Evolutionary conservation across 2,113 vertebrate genomes (phyloP), one percentile per base, ranked within the genome.

Genomic region (Oenanthe melanoleuca): DNA sequence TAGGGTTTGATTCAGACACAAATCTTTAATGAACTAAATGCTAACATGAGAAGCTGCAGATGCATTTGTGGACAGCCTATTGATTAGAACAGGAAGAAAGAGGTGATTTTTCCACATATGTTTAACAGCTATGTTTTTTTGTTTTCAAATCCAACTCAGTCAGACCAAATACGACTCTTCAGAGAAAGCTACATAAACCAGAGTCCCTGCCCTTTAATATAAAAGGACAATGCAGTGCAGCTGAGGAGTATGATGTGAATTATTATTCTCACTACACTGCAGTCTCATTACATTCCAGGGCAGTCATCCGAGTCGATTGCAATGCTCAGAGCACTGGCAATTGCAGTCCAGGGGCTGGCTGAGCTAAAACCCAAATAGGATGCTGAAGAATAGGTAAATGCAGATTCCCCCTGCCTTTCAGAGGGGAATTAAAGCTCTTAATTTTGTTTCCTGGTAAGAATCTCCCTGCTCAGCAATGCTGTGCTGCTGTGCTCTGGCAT

Each of bases 281-380:
- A 86, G 60, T 44, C 78, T 92, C 86, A 84, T 92, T 88, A 83
- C 64, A 78, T 88, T 92, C 80, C 82, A 84, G 59, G 31, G 60
- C 72, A 93, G 80, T 63, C 10, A 0, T 59, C 86, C 0, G 64
- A 84, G 67, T 66, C 2, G 0, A 66, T 5, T 77, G 60, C 71
- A 88, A 80, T 50, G 75, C 87, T 77, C 59, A 75, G 59, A 77
- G 91, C 6, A 1, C 67, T 83, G 55, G 23, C 33, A 63, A 95
- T 53, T 72, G 79, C 74, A 61, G 79, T 53, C 38, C 59, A 70
- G 75, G 42, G 59, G 26, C 85, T 55, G 50, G n/a, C 55, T 88
- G 71, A 67, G 28, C 50, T 50, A 55, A 77, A 77, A 88, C 59
- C 34, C 38, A 77, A 80, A 61, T 5, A 50, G n/a, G 42, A 65